Evolutionary conservation across 2,888 invertebrate species (phyloP).

Genomic region (Clusia tigrina): DNA sequence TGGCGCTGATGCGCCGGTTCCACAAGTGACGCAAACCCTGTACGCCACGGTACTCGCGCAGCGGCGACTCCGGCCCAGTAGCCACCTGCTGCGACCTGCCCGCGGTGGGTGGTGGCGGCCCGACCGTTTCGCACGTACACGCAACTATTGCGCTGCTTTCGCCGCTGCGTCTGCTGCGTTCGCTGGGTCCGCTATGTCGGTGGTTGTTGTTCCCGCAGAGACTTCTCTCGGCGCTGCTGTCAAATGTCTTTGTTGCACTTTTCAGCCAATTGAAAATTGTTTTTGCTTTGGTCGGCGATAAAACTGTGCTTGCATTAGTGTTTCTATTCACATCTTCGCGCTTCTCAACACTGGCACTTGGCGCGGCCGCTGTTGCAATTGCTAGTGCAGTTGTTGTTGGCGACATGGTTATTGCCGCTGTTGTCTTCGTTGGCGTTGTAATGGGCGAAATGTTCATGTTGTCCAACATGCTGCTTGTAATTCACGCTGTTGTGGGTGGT

Average conservation of each 20-base stretch:
- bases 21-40: constrained; percentile 61
- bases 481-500: constrained; percentile 26
- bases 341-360: constrained; percentile 23
- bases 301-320: constrained; percentile 27
- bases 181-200: constrained; percentile 10
- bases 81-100: no score
- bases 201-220: constrained; percentile 27
- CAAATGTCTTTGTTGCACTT: constrained; percentile 39
- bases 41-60: constrained; percentile 60
- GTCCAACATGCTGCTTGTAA: constrained; percentile 27
- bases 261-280: constrained; percentile 59
- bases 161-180: background rate
- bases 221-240: constrained; percentile 20
- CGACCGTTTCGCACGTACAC: constrained; percentile 31
- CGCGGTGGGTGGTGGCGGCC: constrained; percentile 40
- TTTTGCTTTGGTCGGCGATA: constrained; percentile 51
- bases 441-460: constrained; percentile 13
- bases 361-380: constrained; percentile 10
- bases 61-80: constrained; percentile 31
- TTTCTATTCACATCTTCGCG: constrained; percentile 42
- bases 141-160: constrained; percentile 14
- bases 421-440: constrained; percentile 32
- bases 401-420: constrained; percentile 33
- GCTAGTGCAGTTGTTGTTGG: constrained; percentile 26
- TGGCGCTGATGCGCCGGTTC: constrained; percentile 59